Percentiles rank a stretch among this genome's conserved stretches.
Evolutionary conservation across 2,113 vertebrate genomes (phyloP).

Genomic region (Lagopus muta): DNA sequence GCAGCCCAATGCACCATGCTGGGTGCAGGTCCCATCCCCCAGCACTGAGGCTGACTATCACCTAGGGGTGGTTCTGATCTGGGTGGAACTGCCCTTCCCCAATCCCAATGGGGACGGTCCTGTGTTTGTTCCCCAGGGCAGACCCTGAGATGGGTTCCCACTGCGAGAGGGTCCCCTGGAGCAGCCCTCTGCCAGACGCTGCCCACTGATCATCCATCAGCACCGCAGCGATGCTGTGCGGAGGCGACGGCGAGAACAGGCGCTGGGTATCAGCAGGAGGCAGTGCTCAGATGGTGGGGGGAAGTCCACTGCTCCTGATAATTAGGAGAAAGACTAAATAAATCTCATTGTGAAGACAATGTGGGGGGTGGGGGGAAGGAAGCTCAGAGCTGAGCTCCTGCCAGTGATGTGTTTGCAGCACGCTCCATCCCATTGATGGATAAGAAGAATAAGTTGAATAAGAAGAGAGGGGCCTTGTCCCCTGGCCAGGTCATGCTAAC

Average conservation of each 20-base stretch:
- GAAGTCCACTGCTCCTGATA: not conserved
- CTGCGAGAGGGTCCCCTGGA: not conserved
- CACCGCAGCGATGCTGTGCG: fast-evolving
- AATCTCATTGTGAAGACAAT: constrained; percentile 30
- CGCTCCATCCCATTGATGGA: fast-evolving
- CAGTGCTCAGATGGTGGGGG: not conserved
- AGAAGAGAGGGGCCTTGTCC: not conserved
- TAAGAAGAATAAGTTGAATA: no score
- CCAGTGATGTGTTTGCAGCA: not conserved
- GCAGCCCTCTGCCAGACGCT: not conserved
- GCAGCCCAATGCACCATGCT: fast-evolving
- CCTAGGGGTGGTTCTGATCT: not conserved
- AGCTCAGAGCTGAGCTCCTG: constrained; percentile 1
- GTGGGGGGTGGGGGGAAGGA: fast-evolving
- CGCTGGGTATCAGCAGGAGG: not conserved
- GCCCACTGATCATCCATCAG: not conserved
- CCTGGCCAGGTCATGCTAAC: not conserved
- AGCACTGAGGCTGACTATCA: fast-evolving
- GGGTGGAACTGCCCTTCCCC: not conserved
- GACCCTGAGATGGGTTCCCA: not conserved
- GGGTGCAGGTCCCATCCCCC: not conserved
- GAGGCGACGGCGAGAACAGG: constrained; percentile 29
- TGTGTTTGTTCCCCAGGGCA: not conserved
- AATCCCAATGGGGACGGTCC: fast-evolving
- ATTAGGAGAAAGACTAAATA: constrained; percentile 11